phyloP scores from a whole-genome alignment of 1,140 invertebrate species.

The Hylyphantes graminicola region DNA sequence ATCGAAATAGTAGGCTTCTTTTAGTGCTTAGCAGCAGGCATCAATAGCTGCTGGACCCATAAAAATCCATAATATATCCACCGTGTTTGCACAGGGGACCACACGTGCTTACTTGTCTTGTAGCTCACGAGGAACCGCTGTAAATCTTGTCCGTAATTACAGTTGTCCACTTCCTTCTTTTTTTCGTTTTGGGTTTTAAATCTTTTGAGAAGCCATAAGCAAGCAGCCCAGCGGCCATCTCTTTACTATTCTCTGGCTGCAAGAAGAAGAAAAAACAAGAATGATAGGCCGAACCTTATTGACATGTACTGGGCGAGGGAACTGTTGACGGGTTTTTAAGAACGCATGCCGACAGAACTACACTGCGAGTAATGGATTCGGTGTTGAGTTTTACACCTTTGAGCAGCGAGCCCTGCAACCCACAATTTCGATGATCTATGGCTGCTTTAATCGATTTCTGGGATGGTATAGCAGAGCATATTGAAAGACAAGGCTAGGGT shows the following conservation, averaged over 20 bases:
- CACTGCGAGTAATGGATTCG: constrained; percentile 11
- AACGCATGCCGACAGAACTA: not conserved
- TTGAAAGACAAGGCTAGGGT: no score
- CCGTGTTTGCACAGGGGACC: constrained; percentile 43
- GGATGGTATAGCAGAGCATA: not conserved
- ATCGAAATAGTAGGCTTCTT: no score
- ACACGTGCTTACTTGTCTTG: constrained; percentile 43
- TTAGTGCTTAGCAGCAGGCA: no score
- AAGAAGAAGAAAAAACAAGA: no score
- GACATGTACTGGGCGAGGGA: constrained; percentile 28
- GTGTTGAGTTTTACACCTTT: constrained; percentile 49
- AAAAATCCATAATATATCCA: not conserved
- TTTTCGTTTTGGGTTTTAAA: constrained; percentile 41
- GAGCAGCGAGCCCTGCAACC: constrained; percentile 2
- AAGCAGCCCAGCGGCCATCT: constrained; percentile 12
- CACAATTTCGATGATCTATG: constrained; percentile 41
- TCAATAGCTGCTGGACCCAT: no score
- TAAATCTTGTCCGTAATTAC: constrained; percentile 52
- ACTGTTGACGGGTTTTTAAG: constrained; percentile 7
- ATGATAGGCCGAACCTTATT: constrained; percentile 3
- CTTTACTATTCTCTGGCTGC: no score
- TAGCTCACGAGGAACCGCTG: constrained; percentile 41
- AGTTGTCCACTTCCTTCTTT: constrained; percentile 45
- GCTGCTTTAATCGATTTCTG: constrained; percentile 25
- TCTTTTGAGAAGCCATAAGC: not conserved